These are phyloP conservation scores for Ceratina japonica DNA, from an alignment of 1,140 invertebrate genomes.

Conservation along the genomic window DNA sequence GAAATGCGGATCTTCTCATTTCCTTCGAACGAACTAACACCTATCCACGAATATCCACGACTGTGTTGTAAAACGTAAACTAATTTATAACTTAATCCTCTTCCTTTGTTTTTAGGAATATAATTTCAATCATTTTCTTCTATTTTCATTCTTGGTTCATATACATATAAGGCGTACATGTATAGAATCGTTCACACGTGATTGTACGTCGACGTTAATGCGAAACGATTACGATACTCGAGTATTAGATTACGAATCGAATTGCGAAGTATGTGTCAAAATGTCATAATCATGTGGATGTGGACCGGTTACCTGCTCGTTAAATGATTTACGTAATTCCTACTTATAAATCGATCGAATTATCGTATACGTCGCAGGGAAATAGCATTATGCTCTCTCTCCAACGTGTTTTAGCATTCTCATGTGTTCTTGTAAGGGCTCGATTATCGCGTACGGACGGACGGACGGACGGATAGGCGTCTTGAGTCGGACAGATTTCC, in stretches of 20 bases:
- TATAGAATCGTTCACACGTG: no score
- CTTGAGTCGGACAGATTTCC: no score
- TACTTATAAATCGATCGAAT: constrained; percentile 28
- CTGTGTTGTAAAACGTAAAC: constrained; percentile 19
- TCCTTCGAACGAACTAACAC: constrained; percentile 13
- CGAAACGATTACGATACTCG: background rate
- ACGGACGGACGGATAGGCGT: no score
- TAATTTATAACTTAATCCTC: constrained; percentile 21
- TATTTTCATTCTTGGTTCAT: constrained; percentile 32
- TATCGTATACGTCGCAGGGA: constrained; percentile 33
- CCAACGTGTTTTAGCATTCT: constrained; percentile 38
- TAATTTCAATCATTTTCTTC: constrained; percentile 37
- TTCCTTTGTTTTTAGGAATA: constrained; percentile 41
- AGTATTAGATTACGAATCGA: constrained; percentile 31
- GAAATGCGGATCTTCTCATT: background rate
- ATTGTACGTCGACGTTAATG: no score
- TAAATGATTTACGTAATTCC: constrained; percentile 37
- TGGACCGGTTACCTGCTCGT: constrained; percentile 41
- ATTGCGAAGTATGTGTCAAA: constrained; percentile 30
- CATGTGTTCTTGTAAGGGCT: no score
- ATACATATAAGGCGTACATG: constrained; percentile 46
- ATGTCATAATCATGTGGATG: constrained; percentile 40
- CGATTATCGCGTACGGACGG: no score
- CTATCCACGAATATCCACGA: constrained; percentile 5
- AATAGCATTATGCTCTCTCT: constrained; percentile 37